Conservation (phyloP, 1,140 invertebrate genomes). For the Chymomyza costata region DNA sequence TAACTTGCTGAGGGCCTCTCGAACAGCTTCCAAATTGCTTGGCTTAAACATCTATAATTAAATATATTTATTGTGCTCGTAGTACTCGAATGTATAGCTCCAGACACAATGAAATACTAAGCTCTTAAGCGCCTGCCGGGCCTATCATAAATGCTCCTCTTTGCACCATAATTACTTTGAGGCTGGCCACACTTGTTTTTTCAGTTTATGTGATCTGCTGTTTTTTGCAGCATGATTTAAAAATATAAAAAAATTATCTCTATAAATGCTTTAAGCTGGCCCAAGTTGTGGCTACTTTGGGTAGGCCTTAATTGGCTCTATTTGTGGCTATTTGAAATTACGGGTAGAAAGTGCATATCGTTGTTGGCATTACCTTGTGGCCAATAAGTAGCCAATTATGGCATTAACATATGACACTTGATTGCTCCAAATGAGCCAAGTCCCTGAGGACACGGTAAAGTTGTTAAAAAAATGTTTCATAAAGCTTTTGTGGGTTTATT, state of each 20-base stretch:
- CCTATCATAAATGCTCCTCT: too few relatives aligned
- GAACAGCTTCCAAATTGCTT: not conserved
- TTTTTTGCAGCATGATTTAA: too few relatives aligned
- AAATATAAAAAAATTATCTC: too few relatives aligned
- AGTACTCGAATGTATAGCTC: constrained; percentile 12
- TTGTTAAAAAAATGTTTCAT: too few relatives aligned
- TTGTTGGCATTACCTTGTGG: constrained; percentile 22
- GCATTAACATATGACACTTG: constrained; percentile 34
- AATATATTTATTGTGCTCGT: constrained; percentile 43
- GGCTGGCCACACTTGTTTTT: too few relatives aligned
- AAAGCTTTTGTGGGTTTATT: too few relatives aligned
- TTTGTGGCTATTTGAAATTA: constrained; percentile 30
- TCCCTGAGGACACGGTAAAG: too few relatives aligned
- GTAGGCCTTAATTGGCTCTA: constrained; percentile 28
- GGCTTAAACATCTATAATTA: constrained; percentile 53
- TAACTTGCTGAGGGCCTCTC: too few relatives aligned
- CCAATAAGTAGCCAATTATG: constrained; percentile 35
- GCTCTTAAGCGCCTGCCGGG: constrained; percentile 8
- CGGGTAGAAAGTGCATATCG: constrained; percentile 38
- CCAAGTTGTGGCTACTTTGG: constrained; percentile 32
- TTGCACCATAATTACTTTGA: too few relatives aligned
- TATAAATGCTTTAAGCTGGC: constrained; percentile 33
- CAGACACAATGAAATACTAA: constrained; percentile 12
- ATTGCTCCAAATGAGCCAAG: constrained; percentile 57
- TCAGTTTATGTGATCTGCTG: too few relatives aligned